These are phyloP conservation scores for Candoia aspera DNA, from an alignment of 2,113 vertebrate species.

Conservation along the genomic window DNA sequence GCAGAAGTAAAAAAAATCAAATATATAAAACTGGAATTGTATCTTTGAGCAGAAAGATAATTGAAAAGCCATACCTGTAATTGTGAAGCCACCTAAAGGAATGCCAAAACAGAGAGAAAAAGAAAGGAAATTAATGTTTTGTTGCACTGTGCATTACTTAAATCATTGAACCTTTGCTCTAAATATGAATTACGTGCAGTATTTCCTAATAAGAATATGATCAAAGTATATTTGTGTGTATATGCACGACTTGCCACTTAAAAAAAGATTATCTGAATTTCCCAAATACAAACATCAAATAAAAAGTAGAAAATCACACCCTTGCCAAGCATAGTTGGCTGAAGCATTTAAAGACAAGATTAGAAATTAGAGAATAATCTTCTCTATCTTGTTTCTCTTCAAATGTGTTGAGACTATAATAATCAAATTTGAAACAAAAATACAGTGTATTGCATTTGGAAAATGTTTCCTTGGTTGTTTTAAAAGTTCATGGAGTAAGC, in stretches of 20 bases:
- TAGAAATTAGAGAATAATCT: neutral
- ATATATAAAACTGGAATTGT: slow-evolving; percentile 28
- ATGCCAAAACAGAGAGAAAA: slow-evolving; percentile 61
- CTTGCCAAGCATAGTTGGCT: neutral
- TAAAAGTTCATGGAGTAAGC: neutral
- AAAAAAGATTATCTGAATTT: neutral
- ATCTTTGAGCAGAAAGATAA: slow-evolving; percentile 11
- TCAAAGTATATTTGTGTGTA: neutral
- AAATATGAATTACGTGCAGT: neutral
- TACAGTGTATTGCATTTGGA: neutral
- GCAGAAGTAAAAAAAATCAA: neutral
- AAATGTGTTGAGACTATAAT: neutral
- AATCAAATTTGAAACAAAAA: neutral
- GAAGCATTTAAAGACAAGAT: neutral
- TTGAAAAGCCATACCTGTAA: slow-evolving; percentile 79
- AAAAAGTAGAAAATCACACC: neutral
- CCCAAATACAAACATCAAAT: neutral
- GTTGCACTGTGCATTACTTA: neutral
- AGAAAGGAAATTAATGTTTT: slow-evolving; percentile 62
- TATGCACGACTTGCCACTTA: neutral
- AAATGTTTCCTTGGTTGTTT: neutral
- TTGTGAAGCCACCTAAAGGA: slow-evolving; percentile 80
- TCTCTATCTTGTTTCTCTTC: neutral
- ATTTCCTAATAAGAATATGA: neutral
- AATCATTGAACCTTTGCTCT: neutral